Conservation (phyloP, 1,140 invertebrate species). For the Drosophila pachea region DNA sequence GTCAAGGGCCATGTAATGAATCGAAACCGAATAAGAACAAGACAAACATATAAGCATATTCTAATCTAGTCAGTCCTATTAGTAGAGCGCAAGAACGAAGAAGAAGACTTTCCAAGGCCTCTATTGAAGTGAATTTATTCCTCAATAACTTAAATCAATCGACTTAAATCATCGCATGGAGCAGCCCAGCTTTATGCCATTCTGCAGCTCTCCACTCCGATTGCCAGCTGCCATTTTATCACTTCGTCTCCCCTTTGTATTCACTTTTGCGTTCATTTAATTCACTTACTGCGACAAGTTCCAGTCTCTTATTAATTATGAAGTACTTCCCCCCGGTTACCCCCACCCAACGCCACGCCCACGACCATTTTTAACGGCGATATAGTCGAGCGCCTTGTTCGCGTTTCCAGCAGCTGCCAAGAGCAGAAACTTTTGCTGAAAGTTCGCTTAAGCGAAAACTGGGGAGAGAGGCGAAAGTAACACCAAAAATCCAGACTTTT, state of each 20-base stretch:
- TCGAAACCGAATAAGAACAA: constrained; percentile 1
- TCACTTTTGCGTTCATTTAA: constrained; percentile 46
- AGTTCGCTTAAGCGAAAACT: constrained; percentile 1
- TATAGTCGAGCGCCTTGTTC: constrained; percentile 16
- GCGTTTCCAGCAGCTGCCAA: constrained; percentile 18
- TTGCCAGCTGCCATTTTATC: neutral
- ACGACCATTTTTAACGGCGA: neutral
- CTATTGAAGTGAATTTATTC: too few relatives aligned
- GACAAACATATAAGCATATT: too few relatives aligned
- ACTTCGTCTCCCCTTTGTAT: neutral
- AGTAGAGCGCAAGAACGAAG: too few relatives aligned
- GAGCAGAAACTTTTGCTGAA: constrained; percentile 25
- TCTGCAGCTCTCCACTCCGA: too few relatives aligned
- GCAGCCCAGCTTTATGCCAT: too few relatives aligned
- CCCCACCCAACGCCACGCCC: too few relatives aligned
- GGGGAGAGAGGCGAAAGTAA: neutral
- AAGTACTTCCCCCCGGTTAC: neutral
- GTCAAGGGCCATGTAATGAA: constrained; percentile 37
- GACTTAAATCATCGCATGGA: too few relatives aligned
- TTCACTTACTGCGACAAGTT: constrained; percentile 56
- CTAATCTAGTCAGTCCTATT: too few relatives aligned
- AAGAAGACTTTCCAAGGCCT: too few relatives aligned
- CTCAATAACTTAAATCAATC: too few relatives aligned
- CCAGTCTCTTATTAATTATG: constrained; percentile 59
- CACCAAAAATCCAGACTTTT: neutral